Evolutionary conservation across 2,888 invertebrate species (phyloP).

Genomic region (Creontiades dilutus): DNA sequence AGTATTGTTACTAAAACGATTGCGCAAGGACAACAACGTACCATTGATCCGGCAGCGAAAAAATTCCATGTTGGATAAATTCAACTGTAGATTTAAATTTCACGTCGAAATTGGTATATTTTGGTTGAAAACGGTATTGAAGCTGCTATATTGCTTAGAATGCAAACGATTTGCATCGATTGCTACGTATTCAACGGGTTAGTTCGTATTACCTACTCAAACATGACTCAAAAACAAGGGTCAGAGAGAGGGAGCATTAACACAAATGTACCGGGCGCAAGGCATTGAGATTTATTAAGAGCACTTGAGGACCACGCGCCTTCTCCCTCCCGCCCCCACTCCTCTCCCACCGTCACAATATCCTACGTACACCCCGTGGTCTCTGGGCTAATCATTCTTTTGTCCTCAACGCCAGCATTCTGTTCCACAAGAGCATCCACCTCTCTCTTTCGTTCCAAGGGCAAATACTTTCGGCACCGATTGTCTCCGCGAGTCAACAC

Average conservation of each 20-base stretch:
- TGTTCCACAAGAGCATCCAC: slow-evolving; percentile 42
- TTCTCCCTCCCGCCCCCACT: slow-evolving; percentile 7
- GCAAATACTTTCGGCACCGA: slow-evolving; percentile 41
- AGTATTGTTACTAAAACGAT: no score
- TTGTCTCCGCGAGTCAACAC: slow-evolving; percentile 7
- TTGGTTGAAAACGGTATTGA: no score
- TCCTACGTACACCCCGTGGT: background rate
- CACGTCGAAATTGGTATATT: no score
- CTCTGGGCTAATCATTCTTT: slow-evolving; percentile 47
- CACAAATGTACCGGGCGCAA: slow-evolving; percentile 68
- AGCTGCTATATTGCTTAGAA: no score
- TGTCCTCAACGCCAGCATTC: slow-evolving; percentile 26
- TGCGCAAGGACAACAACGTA: no score
- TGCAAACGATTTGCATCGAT: no score
- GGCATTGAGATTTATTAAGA: slow-evolving; percentile 71
- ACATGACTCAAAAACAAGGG: slow-evolving; percentile 36
- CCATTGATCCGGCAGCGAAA: no score
- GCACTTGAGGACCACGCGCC: slow-evolving; percentile 71
- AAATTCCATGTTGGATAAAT: no score
- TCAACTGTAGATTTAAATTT: no score
- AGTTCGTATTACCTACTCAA: background rate
- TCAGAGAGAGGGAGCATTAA: slow-evolving; percentile 47
- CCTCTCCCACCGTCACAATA: no score
- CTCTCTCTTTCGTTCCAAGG: slow-evolving; percentile 45
- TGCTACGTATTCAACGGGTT: no score